Evolutionary conservation across 64 coral and sea anemone species (phyloP), one percentile per base, ranked within the genome.

Genomic region (Actinia equina): DNA sequence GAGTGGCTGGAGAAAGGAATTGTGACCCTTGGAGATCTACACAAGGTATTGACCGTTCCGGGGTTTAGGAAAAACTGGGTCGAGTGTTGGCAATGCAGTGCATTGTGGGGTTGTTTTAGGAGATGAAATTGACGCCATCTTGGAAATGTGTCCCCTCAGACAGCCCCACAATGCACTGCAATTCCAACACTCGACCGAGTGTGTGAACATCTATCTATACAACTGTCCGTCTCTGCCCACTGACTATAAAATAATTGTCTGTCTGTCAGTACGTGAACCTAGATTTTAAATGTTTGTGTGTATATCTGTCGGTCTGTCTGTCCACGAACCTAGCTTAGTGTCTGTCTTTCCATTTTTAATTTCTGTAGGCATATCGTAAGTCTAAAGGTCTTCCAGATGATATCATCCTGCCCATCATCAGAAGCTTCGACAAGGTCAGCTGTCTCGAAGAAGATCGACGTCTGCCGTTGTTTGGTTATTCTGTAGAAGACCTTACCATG

Each of bases 391-490:
- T 98, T 41, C 61, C 79, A 71, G 18, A 53, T 10, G 77, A 83
- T 43, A 70, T 6, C 22, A 44, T 45, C 55, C 63, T 98, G 37
- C 84, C 92, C 4, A 59, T 94, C n/a, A 94, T 94, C 67, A 87
- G 91, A 25, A 60, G 70, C 17, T 44, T 60, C 25, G 80, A 89
- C 16, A 74, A 88, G 56, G 88, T 89, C 71, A 87, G 82, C 58
- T 89, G 88, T 42, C 69, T 98, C 11, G 89, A 98, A 25, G 65
- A 91, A 57, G 95, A 98, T 52, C 79, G 85, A 17, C 87, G 95
- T 15, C 59, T 98, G 84, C 93, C 95, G 16, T 74, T 91, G 59
- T 98, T 98, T 88, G 96, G 96, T 7, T 98, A 94, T 89, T 92
- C 96, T 77, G 90, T 98, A 16, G 96, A 98, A 54, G 85, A 94